Percentiles rank a stretch among this genome's conserved stretches.
Evolutionary conservation across 2,888 invertebrate species (phyloP).

Genomic region (Tubulanus polymorphus): DNA sequence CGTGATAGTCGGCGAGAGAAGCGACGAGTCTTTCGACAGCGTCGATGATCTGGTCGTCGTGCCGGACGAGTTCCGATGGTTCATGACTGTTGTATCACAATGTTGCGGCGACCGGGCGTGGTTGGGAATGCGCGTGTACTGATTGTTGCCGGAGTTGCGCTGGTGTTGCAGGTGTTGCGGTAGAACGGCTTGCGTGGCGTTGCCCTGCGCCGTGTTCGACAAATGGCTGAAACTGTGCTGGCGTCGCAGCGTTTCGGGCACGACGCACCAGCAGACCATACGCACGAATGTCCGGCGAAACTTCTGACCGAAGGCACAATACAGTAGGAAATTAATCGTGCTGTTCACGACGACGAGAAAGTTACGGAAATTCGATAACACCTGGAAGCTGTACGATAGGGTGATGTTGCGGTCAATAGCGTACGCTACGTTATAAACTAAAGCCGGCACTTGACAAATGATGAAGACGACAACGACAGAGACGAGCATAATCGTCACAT

Average conservation of each 20-base stretch:
- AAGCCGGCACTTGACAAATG: conserved; percentile 73
- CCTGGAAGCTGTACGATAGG: conserved; percentile 59
- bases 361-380: conserved; percentile 59
- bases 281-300: conserved; percentile 61
- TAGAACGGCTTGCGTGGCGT: conserved; percentile 2
- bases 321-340: conserved; percentile 95
- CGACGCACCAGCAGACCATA: conserved; percentile 38
- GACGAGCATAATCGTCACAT: conserved; percentile 89
- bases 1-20: no score
- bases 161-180: no score
- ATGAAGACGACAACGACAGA: conserved; percentile 93
- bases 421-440: conserved; percentile 66
- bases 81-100: neutral
- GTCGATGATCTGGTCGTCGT: no score
- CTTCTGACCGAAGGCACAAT: conserved; percentile 96
- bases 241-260: neutral
- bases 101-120: neutral
- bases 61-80: neutral
- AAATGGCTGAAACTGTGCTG: conserved; percentile 19
- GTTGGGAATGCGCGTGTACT: neutral
- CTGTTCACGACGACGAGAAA: conserved; percentile 94
- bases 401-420: conserved; percentile 57
- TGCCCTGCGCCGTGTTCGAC: conserved; percentile 15
- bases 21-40: neutral
- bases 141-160: neutral